Evolutionary conservation across 2,113 vertebrate genomes (phyloP).

Genomic region (Perccottus glenii): DNA sequence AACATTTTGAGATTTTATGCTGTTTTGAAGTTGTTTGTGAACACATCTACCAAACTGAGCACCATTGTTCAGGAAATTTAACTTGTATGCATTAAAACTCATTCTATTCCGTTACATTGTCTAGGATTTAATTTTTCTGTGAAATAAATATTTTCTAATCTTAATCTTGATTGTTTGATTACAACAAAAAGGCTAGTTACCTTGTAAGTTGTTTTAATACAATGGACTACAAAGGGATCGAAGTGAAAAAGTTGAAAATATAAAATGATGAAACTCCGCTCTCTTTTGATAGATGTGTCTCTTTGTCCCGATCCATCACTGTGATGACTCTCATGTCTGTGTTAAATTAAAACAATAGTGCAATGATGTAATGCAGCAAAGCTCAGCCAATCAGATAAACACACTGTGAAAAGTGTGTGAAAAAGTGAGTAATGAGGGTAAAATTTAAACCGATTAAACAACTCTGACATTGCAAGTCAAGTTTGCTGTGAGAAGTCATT

Average conservation of each 20-base stretch:
- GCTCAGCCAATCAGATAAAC: neutral
- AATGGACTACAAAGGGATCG: neutral
- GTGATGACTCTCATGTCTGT: neutral
- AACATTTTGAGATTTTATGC: too few species aligned
- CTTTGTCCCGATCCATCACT: neutral
- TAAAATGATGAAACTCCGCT: neutral
- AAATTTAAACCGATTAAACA: neutral
- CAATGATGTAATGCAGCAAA: neutral
- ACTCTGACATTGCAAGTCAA: neutral
- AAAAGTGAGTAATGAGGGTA: neutral
- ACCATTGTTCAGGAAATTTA: too few species aligned
- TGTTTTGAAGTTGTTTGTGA: too few species aligned
- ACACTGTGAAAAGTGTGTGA: neutral
- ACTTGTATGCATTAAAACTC: too few species aligned
- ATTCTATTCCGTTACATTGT: too few species aligned
- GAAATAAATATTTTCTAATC: too few species aligned
- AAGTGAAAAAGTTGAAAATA: neutral
- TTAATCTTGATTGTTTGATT: too few species aligned
- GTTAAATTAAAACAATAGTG: neutral
- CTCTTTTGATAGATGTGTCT: neutral
- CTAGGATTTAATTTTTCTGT: too few species aligned
- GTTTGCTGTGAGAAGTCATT: slow-evolving; percentile 8
- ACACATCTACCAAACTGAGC: too few species aligned
- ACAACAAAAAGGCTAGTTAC: neutral
- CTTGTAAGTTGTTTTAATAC: neutral